Conservation (phyloP, 2,797 vertebrate genomes). For the Sebastiscus albofasciatus region DNA sequence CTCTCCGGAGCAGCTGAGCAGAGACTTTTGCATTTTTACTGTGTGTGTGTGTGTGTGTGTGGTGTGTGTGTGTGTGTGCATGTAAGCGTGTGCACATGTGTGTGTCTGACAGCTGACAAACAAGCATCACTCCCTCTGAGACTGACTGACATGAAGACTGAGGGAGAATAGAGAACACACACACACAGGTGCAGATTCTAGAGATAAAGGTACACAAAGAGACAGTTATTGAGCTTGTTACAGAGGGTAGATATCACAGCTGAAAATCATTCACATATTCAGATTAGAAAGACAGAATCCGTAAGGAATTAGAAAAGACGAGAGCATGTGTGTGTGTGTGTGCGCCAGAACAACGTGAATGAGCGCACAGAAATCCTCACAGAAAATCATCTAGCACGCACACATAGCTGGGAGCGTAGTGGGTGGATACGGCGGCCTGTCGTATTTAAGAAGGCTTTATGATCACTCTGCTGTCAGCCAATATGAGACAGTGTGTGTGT, state of each 20-base stretch:
- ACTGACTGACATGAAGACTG: slow-evolving; percentile 52
- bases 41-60: background rate
- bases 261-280: slow-evolving; percentile 29
- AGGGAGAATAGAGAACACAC: slow-evolving; percentile 30
- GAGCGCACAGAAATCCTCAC: background rate
- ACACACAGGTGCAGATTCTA: background rate
- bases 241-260: slow-evolving; percentile 6
- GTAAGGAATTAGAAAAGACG: background rate
- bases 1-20: background rate
- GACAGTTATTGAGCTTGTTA: slow-evolving; percentile 11
- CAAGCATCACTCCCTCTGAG: slow-evolving; percentile 45
- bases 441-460: slow-evolving; percentile 26
- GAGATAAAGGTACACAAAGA: slow-evolving; percentile 22
- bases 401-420: background rate
- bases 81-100: slow-evolving; percentile 5
- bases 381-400: background rate
- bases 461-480: slow-evolving; percentile 44
- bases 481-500: slow-evolving; percentile 9
- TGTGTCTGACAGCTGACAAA: slow-evolving; percentile 61
- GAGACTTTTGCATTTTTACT: background rate
- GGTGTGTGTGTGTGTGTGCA: background rate
- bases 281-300: slow-evolving; percentile 2
- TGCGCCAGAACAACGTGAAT: background rate
- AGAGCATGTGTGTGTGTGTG: background rate
- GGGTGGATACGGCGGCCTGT: slow-evolving; percentile 6